Base-by-base conservation (phyloP, 2,888 invertebrate species). In the Ophion ventricosus region DNA sequence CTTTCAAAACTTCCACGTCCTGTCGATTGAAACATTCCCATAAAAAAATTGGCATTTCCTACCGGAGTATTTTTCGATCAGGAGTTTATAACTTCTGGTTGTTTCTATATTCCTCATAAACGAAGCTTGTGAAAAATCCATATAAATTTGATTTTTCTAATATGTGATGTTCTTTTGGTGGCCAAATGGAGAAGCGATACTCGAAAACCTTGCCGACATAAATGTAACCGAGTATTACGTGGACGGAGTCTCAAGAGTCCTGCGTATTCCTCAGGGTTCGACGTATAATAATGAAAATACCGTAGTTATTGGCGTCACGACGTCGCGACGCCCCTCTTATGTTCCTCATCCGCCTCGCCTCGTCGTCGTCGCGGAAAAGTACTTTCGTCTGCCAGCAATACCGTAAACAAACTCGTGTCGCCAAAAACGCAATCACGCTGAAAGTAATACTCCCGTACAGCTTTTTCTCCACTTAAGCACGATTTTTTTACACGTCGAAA, bases 311-410 rank as follows among this genome's bases (percentile, higher is more conserved):
- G 87, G 87, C 87, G 88, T 86, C 87, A 78, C 57, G 81, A 83
- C 86, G 88, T 87, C 88, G 88, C 88, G 88, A 86, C 88, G 85
- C 86, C 77, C 76, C 84, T 69, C 80, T 76, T 79, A 80, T 87
- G 85, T 86, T 79, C 85, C 72, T 82, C 86, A 78, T 86, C 80
- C 83, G 82, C 79, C 83, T 77, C 81, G 79, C 78, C 81, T 72
- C 84, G 70, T 40, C 77, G 78, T 72, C 54, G n/a, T 70, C 49
- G 43, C 61, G 66, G 72, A 54, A 83, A 82, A 82, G 80, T 86
- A 80, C 78, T 82, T 75, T 75, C 70, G 84, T 84, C 84, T 84
- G 69, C 67, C 79, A 81, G 79, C 74, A 74, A 81, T 77, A 80
- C 77, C 77, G 82, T 82, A 84, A 86, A 87, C 82, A 87, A 86